These are phyloP conservation scores for Cerastis leucographa DNA, from an alignment of 2,888 invertebrate species.

Conservation along the genomic window DNA sequence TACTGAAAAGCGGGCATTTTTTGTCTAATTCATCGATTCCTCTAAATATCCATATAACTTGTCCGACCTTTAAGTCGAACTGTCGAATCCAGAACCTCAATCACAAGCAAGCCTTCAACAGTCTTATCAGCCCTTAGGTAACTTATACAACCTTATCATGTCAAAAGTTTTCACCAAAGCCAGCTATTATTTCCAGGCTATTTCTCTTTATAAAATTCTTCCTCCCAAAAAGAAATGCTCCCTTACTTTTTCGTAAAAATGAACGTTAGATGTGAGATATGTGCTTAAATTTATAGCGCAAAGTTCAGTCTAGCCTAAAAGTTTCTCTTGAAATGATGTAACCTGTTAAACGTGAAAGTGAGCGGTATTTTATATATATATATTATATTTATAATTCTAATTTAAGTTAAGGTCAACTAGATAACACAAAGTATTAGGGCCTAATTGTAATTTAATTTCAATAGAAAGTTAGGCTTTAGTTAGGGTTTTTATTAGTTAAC, in stretches of 20 bases:
- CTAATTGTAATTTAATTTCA: conserved; percentile 44
- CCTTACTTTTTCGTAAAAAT: conserved; percentile 48
- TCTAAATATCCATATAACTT: not conserved
- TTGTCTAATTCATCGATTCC: not conserved
- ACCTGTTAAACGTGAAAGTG: conserved; percentile 48
- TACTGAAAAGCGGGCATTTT: not conserved
- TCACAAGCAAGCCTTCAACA: conserved; percentile 21
- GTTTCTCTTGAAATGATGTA: conserved; percentile 55
- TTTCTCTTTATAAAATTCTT: conserved; percentile 43
- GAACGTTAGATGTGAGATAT: conserved; percentile 51
- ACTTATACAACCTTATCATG: conserved; percentile 37
- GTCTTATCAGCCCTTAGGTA: conserved; percentile 30
- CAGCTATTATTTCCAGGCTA: conserved; percentile 49
- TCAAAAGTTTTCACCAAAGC: conserved; percentile 49
- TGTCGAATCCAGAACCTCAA: conserved; percentile 10
- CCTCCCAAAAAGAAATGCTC: conserved; percentile 34
- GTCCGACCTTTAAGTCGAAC: not conserved
- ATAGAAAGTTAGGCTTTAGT: not conserved
- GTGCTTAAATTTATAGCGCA: conserved; percentile 55
- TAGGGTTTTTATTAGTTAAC: not conserved
- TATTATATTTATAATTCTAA: conserved; percentile 53
- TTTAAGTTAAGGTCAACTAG: conserved; percentile 31
- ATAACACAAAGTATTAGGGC: conserved; percentile 33
- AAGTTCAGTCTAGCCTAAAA: conserved; percentile 59
- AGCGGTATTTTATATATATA: conserved; percentile 52